Evolutionary conservation across 2,888 invertebrate genomes (phyloP), one percentile per base, ranked within the genome.

Genomic region (Eilema caniola): DNA sequence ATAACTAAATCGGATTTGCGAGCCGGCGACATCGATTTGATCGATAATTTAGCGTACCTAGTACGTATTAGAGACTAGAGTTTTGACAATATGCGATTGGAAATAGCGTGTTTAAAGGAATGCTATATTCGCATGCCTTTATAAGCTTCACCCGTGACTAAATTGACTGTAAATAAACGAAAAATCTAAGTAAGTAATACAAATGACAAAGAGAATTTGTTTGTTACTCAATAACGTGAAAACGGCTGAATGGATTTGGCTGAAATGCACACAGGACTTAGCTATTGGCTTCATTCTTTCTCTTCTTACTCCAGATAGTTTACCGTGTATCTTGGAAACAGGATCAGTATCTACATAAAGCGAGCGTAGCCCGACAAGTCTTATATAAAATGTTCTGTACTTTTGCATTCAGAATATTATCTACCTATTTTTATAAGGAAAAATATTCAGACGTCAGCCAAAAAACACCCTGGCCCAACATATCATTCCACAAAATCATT

Each of bases 1-100:
- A 67, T 67, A 67, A 67, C 62, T 61, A 67, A 61, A 67, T 62
- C 62, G 31, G 67, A 67, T 67, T 67, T 67, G 53, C 53, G 47
- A 28, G 61, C 62, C 67, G 24, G 59, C 60, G 20, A 59, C 66
- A 59, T 24, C 33, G 25, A 20, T 25, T 62, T 68, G 62, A 68
- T 68, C 68, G 57, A 57, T 68, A 68, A 68, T 62, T 33, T 41
- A 23, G 68, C 37, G 62, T 63, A 10, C 28, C 61, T 62, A 31
- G 60, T 47, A 16, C 33, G 37, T 31, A 28, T 23, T 41, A 63
- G 24, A 33, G 53, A 33, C 57, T 62, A 56, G 23, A 65, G 4
- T 31, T 47, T 16, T 53, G 56, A 65, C 31, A 16, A 31, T n/a
- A n/a, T 53, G 10, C 47, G 28, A 53, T 53, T 20, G 20, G 2